Percentiles rank a stretch among this genome's conserved stretches.
phyloP scores from a whole-genome alignment of 1,140 invertebrate genomes.

The Brachionus paranguensis region DNA sequence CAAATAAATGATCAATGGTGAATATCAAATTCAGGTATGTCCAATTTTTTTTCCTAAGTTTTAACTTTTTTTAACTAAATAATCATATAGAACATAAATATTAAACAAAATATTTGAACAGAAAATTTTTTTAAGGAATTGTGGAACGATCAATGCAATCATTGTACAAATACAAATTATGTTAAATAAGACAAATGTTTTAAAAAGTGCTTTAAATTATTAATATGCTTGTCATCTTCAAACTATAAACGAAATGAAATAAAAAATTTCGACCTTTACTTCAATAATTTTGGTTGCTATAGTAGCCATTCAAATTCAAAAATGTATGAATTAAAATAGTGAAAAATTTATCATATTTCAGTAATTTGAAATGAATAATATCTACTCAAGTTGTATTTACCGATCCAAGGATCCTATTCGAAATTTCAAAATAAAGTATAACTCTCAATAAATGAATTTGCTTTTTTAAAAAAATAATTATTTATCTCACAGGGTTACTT shows the following conservation, averaged over 20 bases:
- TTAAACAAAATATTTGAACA: too few species aligned
- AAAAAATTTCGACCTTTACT: neutral
- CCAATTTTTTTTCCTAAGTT: too few species aligned
- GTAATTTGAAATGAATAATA: neutral
- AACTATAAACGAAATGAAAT: neutral
- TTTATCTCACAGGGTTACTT: neutral
- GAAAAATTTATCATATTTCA: neutral
- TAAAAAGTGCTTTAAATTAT: too few species aligned
- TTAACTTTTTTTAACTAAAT: too few species aligned
- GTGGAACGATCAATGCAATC: too few species aligned
- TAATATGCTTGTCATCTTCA: neutral
- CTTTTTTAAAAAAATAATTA: neutral
- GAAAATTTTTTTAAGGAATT: too few species aligned
- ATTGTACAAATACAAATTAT: too few species aligned
- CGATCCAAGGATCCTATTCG: constrained; percentile 26
- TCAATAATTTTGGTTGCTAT: constrained; percentile 23
- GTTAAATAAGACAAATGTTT: too few species aligned
- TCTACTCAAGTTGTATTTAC: constrained; percentile 25
- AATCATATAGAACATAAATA: too few species aligned
- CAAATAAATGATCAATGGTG: too few species aligned
- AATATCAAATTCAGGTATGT: too few species aligned
- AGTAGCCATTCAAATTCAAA: neutral
- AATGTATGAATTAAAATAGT: neutral
- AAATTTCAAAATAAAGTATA: constrained; percentile 34
- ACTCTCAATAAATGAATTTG: neutral